Evolutionary conservation across 1,140 invertebrate genomes (phyloP), one percentile per base, ranked within the genome.

Genomic region (Zaprionus inermis): DNA sequence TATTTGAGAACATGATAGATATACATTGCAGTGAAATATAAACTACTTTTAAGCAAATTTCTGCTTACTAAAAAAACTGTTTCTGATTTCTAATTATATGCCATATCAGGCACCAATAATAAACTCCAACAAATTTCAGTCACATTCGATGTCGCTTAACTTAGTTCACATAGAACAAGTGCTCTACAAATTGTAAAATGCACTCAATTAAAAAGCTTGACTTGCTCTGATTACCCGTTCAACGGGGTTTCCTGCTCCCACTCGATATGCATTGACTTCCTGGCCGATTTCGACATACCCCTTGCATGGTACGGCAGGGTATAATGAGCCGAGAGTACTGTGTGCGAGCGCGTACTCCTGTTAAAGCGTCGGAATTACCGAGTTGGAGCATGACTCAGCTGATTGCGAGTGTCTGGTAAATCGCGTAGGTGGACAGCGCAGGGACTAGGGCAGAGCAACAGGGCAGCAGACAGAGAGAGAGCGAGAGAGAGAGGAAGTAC

Each of bases 311-410:
- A 12, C 12, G 18, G 44, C 24, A 59, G 60, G 34, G 61, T 28
- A 55, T 54, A 28, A 64, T 64, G 24, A 51, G 20, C 22, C 11
- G 34, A 41, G 51, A 64, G 61, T 51, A 28, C 44, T 20, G 30
- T 11, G 57, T 5, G 24, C 24, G 24, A 1, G 24, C 24, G 24
- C 38, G 16, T 22, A 30, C 20, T 16, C 16, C 11, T 11, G 20
- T 32, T 9, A 56, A 56, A 64, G 34, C 56, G 52, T 56, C 38
- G 24, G 52, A 46, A 56, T 65, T 56, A 56, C 52, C 34, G 52
- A 41, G 58, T 46, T 28, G n/a, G 38, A 49, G 55, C 41, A 52
- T 74, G 72, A 74, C 66, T 74, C 72, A 70, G 72, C 66, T 61
- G 71, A 60, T 67, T 67, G 64, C n/a, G 49, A 61, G 54, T 59